Percentiles rank a stretch among this genome's conserved stretches.
Conservation (phyloP, 2,888 invertebrate genomes). For the Temnothorax unifasciatus region DNA sequence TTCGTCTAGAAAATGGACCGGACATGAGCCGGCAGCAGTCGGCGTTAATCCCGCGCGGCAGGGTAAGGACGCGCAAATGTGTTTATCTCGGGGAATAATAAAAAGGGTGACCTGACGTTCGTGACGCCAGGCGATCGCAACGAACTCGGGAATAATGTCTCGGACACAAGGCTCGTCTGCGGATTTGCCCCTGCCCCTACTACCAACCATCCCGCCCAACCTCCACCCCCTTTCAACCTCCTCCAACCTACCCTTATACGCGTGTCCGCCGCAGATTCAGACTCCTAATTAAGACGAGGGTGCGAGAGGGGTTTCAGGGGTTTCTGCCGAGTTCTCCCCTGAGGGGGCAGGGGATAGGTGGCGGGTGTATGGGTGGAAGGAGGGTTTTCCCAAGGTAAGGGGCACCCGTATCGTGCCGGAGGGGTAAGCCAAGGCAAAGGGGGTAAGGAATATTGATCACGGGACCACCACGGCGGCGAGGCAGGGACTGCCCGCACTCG, state of each 20-base stretch:
- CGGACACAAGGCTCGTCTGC: slow-evolving; percentile 83
- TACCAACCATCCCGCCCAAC: slow-evolving; percentile 61
- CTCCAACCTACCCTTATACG: slow-evolving; percentile 86
- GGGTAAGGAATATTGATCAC: slow-evolving; percentile 87
- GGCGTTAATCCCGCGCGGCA: slow-evolving; percentile 31
- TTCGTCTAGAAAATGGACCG: slow-evolving; percentile 64
- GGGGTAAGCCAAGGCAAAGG: slow-evolving; percentile 85
- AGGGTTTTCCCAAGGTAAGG: slow-evolving; percentile 77
- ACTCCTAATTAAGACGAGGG: slow-evolving; percentile 94
- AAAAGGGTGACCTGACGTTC: slow-evolving; percentile 73
- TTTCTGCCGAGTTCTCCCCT: slow-evolving; percentile 81
- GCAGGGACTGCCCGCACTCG: slow-evolving; percentile 80
- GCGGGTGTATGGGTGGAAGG: slow-evolving; percentile 73
- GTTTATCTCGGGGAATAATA: slow-evolving; percentile 77
- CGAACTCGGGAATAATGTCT: slow-evolving; percentile 86
- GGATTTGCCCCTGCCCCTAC: slow-evolving; percentile 71
- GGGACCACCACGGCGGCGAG: slow-evolving; percentile 79
- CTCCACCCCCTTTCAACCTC: slow-evolving; percentile 70
- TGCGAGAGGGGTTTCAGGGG: slow-evolving; percentile 85
- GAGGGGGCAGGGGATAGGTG: slow-evolving; percentile 70
- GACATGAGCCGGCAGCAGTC: slow-evolving; percentile 33
- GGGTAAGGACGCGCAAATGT: slow-evolving; percentile 73
- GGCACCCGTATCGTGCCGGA: slow-evolving; percentile 81
- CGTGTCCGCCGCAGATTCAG: slow-evolving; percentile 94
- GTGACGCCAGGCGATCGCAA: slow-evolving; percentile 72